phyloP scores from a whole-genome alignment of 92 coral and sea anemone genomes.

The Micromussa lordhowensis region DNA sequence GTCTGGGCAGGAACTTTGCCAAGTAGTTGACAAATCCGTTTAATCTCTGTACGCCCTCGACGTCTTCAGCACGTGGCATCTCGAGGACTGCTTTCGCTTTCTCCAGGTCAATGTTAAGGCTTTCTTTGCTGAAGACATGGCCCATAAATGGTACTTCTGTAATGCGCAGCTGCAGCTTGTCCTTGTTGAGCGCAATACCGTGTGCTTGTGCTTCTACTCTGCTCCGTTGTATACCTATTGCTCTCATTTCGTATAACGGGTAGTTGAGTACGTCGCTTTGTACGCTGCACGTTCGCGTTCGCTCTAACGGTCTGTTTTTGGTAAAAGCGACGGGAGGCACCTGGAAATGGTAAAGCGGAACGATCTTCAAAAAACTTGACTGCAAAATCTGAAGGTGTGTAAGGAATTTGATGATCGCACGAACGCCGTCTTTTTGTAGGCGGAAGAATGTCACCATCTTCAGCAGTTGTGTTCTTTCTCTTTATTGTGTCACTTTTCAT shows the following conservation, averaged over 20 bases:
- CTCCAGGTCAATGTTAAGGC: slow-evolving; percentile 57
- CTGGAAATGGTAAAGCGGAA: slow-evolving; percentile 41
- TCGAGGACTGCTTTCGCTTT: slow-evolving; percentile 54
- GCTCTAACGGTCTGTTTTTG: not conserved
- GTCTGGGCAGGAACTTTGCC: too few relatives aligned
- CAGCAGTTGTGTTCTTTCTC: too few relatives aligned
- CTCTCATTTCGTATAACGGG: too few relatives aligned
- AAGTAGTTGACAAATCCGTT: slow-evolving; percentile 11
- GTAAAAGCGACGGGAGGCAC: slow-evolving; percentile 45
- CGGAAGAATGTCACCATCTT: too few relatives aligned
- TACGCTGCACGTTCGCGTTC: too few relatives aligned
- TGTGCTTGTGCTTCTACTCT: too few relatives aligned
- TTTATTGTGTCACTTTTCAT: too few relatives aligned
- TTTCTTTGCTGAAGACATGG: slow-evolving; percentile 48
- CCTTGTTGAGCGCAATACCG: slow-evolving; percentile 43
- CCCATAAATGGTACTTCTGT: slow-evolving; percentile 59
- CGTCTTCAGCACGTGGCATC: slow-evolving; percentile 58
- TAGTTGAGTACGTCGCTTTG: too few relatives aligned
- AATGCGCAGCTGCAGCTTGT: slow-evolving; percentile 43
- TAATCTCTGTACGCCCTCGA: not conserved
- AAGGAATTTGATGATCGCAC: too few relatives aligned
- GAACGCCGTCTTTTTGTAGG: too few relatives aligned
- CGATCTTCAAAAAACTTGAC: slow-evolving; percentile 22
- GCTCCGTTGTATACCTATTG: too few relatives aligned
- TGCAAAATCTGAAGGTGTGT: not conserved